These are phyloP conservation scores for Alloplasta piceator DNA, from an alignment of 2,888 invertebrate species.

Conservation along the genomic window DNA sequence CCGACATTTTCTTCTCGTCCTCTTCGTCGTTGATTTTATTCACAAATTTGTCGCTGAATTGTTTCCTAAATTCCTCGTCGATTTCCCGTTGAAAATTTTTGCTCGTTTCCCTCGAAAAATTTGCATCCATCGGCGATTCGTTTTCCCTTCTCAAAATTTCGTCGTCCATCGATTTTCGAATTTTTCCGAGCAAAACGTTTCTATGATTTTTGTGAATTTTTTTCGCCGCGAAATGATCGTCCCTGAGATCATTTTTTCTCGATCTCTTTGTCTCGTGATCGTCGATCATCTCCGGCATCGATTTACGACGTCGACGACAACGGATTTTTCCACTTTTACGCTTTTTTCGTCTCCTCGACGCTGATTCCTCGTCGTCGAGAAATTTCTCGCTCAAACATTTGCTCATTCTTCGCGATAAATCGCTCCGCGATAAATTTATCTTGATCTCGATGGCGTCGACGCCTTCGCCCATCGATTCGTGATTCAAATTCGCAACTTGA, in stretches of 20 bases:
- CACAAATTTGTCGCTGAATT: not conserved
- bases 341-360: not conserved
- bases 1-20: not conserved
- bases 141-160: slow-evolving; percentile 36
- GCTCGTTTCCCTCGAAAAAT: slow-evolving; percentile 28
- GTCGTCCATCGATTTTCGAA: slow-evolving; percentile 59
- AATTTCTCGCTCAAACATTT: slow-evolving; percentile 52
- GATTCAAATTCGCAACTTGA: slow-evolving; percentile 76
- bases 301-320: slow-evolving; percentile 62
- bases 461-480: slow-evolving; percentile 63
- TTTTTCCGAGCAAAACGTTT: slow-evolving; percentile 27
- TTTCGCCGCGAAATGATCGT: slow-evolving; percentile 3
- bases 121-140: not conserved
- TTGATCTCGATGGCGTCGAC: slow-evolving; percentile 79
- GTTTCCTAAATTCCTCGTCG: not conserved
- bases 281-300: slow-evolving; percentile 60
- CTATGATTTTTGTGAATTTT: slow-evolving; percentile 12
- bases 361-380: slow-evolving; percentile 6
- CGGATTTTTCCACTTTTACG: slow-evolving; percentile 54
- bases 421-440: slow-evolving; percentile 80
- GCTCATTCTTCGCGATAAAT: slow-evolving; percentile 60
- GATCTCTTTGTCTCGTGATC: slow-evolving; percentile 44
- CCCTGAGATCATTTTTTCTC: not conserved
- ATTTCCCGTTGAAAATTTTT: slow-evolving; percentile 20
- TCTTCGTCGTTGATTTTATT: not conserved